Percentiles rank a stretch among this genome's conserved stretches.
phyloP scores from a whole-genome alignment of 1,140 invertebrate species.

The Drosophila pallidifrons region DNA sequence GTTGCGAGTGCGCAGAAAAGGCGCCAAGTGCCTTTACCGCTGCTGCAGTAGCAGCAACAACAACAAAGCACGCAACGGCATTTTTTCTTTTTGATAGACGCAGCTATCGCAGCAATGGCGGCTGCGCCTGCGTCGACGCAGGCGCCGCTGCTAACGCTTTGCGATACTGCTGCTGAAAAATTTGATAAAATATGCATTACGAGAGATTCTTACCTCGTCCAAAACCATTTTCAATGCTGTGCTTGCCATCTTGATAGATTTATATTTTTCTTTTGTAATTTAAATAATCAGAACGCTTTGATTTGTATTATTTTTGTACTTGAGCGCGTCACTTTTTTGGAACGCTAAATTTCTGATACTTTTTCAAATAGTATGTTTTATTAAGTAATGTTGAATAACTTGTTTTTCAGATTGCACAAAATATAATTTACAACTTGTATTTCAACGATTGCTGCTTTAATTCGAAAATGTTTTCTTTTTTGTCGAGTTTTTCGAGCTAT shows the following conservation, averaged over 20 bases:
- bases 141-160: constrained; percentile 18
- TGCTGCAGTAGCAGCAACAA: constrained; percentile 11
- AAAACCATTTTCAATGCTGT: constrained; percentile 63
- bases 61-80: constrained; percentile 56
- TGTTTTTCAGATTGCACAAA: constrained; percentile 27
- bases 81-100: constrained; percentile 25
- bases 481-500: constrained; percentile 37
- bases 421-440: constrained; percentile 41
- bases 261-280: constrained; percentile 23
- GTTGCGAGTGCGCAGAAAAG: constrained; percentile 31
- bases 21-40: constrained; percentile 60
- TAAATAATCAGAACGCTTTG: constrained; percentile 3
- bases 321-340: constrained; percentile 28
- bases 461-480: constrained; percentile 23
- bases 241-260: constrained; percentile 63
- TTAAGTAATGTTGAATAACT: constrained; percentile 18
- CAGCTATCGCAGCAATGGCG: constrained; percentile 63
- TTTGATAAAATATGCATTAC: not conserved
- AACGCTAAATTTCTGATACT: constrained; percentile 21
- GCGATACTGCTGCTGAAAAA: constrained; percentile 1
- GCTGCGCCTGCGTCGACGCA: constrained; percentile 36
- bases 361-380: not conserved
- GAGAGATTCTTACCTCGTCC: constrained; percentile 64
- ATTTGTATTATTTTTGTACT: constrained; percentile 19
- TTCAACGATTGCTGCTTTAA: constrained; percentile 42